phyloP scores from a whole-genome alignment of 1,140 invertebrate species.

The Drosophila littoralis region DNA sequence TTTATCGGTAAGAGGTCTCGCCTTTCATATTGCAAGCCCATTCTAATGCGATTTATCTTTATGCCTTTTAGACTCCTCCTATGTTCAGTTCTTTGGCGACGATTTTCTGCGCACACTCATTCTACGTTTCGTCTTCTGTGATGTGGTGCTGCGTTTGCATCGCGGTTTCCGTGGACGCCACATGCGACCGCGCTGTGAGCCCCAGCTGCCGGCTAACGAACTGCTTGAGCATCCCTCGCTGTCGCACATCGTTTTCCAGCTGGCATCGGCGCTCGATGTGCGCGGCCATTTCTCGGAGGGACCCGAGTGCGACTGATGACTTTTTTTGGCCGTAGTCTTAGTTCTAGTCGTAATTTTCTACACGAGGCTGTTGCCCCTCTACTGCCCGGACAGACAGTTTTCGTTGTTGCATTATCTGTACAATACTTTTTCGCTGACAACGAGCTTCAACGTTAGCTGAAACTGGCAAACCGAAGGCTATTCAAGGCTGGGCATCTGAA shows the following conservation, averaged over 20 bases:
- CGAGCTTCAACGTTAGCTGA: slow-evolving; percentile 45
- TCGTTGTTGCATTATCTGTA: slow-evolving; percentile 66
- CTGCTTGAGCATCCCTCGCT: slow-evolving; percentile 94
- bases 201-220: slow-evolving; percentile 93
- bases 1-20: slow-evolving; percentile 70
- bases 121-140: slow-evolving; percentile 96
- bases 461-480: slow-evolving; percentile 29
- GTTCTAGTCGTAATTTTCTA: slow-evolving; percentile 58
- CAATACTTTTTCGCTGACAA: slow-evolving; percentile 58
- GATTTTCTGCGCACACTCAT: slow-evolving; percentile 95
- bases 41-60: neutral
- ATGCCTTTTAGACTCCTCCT: slow-evolving; percentile 89
- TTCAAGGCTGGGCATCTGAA: slow-evolving; percentile 3
- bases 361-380: slow-evolving; percentile 45
- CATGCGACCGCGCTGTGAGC: slow-evolving; percentile 93
- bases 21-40: neutral
- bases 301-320: slow-evolving; percentile 89
- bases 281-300: slow-evolving; percentile 90
- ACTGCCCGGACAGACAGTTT: slow-evolving; percentile 46
- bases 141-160: slow-evolving; percentile 94
- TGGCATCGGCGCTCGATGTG: slow-evolving; percentile 93
- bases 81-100: slow-evolving; percentile 96
- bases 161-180: slow-evolving; percentile 92
- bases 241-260: slow-evolving; percentile 91
- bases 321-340: slow-evolving; percentile 66